A percentile compares a stretch with the other conserved stretches of the same genome.
These are phyloP conservation scores for Muscicapa comitata DNA, from an alignment of 2,797 vertebrate species.

Conservation along the genomic window DNA sequence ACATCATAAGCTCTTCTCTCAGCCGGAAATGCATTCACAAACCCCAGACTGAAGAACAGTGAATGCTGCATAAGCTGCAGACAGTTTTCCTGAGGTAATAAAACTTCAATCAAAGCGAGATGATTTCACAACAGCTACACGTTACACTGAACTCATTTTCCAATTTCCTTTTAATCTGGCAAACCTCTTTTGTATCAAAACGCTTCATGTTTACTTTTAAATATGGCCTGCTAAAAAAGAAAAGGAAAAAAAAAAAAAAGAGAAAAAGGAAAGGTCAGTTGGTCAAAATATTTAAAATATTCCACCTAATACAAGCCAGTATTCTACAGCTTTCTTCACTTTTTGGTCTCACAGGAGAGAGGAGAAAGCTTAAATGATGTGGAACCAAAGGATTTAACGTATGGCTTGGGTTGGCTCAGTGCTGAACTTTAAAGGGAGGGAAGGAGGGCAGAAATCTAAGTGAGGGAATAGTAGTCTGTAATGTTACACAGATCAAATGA, in stretches of 20 bases:
- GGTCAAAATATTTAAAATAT: conserved; percentile 41
- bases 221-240: neutral
- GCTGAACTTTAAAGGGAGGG: conserved; percentile 3
- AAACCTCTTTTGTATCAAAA: conserved; percentile 20
- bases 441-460: conserved; percentile 22
- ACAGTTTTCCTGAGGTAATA: conserved; percentile 28
- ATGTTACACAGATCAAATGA: conserved; percentile 31
- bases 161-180: conserved; percentile 48
- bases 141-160: conserved; percentile 16
- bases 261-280: neutral
- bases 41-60: conserved; percentile 27
- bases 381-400: conserved; percentile 35
- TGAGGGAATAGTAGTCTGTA: neutral
- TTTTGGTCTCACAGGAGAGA: neutral
- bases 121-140: conserved; percentile 36
- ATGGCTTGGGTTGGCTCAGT: neutral
- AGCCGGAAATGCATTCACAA: neutral
- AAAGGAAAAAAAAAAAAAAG: too few species aligned
- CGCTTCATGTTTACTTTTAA: conserved; percentile 30
- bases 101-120: conserved; percentile 62
- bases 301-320: neutral
- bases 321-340: neutral
- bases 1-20: neutral
- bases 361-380: neutral
- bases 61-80: conserved; percentile 42